Percentiles rank a stretch among this genome's conserved stretches.
These are phyloP conservation scores for Eupithecia tripunctaria DNA, from an alignment of 2,888 invertebrate species.

Conservation along the genomic window DNA sequence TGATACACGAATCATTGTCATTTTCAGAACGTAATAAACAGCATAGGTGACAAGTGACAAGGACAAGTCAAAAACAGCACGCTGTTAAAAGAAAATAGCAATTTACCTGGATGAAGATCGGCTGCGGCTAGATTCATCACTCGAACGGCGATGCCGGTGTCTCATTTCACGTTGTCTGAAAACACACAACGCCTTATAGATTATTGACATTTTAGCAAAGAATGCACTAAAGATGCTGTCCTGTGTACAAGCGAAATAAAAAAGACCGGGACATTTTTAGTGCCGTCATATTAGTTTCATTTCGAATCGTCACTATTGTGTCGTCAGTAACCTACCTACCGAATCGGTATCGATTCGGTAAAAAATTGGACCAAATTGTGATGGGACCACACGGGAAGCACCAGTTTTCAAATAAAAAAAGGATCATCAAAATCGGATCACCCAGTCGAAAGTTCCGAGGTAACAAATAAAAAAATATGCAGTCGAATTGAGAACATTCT, in stretches of 20 bases:
- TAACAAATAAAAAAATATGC: no score
- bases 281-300: background rate
- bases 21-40: background rate
- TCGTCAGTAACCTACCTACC: no score
- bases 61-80: background rate
- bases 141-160: slow-evolving; percentile 85
- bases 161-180: slow-evolving; percentile 92
- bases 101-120: slow-evolving; percentile 71
- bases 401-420: no score
- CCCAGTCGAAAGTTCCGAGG: no score
- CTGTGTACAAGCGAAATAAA: background rate
- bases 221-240: background rate
- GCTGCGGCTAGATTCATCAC: slow-evolving; percentile 71
- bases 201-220: background rate
- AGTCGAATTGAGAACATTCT: no score
- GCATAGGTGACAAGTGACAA: background rate
- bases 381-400: no score
- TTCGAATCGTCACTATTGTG: no score
- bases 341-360: no score
- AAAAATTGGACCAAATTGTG: no score
- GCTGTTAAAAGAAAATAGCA: background rate
- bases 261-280: background rate
- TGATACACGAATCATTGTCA: background rate
- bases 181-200: background rate
- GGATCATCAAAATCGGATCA: no score